These are phyloP conservation scores for Nephrotoma guestfalica DNA, from an alignment of 2,888 invertebrate species.

Conservation along the genomic window DNA sequence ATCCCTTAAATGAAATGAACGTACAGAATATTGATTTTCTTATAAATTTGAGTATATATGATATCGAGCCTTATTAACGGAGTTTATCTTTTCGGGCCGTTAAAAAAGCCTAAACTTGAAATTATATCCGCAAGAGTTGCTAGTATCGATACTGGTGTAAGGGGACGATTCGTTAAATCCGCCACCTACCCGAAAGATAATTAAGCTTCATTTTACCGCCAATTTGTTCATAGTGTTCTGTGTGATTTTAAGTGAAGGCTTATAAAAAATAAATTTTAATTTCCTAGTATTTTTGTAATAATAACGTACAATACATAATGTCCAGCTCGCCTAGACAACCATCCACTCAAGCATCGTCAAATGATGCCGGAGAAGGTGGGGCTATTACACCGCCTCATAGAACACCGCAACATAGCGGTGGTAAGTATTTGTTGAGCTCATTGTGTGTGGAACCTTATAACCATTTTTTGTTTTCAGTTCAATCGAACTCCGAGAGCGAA, in stretches of 20 bases:
- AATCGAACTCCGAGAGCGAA: constrained; percentile 18
- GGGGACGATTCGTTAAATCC: too few relatives aligned
- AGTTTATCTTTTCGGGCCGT: too few relatives aligned
- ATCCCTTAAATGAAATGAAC: too few relatives aligned
- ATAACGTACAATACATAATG: not conserved
- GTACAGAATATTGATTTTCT: too few relatives aligned
- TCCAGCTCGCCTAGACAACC: not conserved
- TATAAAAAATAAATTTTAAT: not conserved
- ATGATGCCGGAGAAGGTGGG: not conserved
- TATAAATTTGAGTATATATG: too few relatives aligned
- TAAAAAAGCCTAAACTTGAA: too few relatives aligned
- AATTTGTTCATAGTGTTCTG: not conserved
- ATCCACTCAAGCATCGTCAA: not conserved
- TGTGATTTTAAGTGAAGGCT: not conserved
- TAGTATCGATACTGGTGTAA: too few relatives aligned
- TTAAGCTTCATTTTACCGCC: not conserved
- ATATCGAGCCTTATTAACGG: too few relatives aligned
- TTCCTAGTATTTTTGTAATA: not conserved
- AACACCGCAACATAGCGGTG: not conserved
- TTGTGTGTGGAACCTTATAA: not conserved
- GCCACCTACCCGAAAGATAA: too few relatives aligned
- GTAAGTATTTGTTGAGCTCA: not conserved
- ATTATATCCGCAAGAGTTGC: too few relatives aligned
- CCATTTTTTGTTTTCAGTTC: not conserved
- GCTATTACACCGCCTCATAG: not conserved